Conservation (phyloP, 2,797 vertebrate genomes). For the Bucorvus abyssinicus region DNA sequence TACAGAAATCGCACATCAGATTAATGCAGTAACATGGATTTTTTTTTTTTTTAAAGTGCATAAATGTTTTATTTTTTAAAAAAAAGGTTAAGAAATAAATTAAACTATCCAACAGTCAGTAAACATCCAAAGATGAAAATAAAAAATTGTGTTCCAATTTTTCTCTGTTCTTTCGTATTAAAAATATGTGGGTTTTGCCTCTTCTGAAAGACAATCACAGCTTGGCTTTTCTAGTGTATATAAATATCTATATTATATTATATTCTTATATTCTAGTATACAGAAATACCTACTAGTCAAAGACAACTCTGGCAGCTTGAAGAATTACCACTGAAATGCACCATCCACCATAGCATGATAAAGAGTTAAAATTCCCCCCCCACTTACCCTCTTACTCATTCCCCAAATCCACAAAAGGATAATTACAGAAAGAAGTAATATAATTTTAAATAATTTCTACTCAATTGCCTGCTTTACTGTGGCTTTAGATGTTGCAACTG, state of each 20-base stretch:
- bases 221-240: neutral
- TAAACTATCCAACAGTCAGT: neutral
- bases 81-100: neutral
- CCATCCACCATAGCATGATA: neutral
- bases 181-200: neutral
- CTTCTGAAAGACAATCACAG: neutral
- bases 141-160: neutral
- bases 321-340: neutral
- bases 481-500: neutral
- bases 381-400: neutral
- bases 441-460: neutral
- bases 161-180: neutral
- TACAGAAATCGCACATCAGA: neutral
- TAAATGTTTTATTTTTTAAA: neutral
- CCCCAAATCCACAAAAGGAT: neutral
- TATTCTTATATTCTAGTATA: too few relatives aligned
- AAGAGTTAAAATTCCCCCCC: neutral
- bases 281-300: too few relatives aligned
- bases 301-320: neutral
- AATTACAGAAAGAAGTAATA: neutral
- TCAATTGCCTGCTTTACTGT: neutral
- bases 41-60: neutral
- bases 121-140: neutral
- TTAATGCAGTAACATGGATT: neutral
- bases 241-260: too few relatives aligned